These are phyloP conservation scores for Cephalopachus bancanus DNA, from an alignment of 2,797 vertebrate species.

Conservation along the genomic window DNA sequence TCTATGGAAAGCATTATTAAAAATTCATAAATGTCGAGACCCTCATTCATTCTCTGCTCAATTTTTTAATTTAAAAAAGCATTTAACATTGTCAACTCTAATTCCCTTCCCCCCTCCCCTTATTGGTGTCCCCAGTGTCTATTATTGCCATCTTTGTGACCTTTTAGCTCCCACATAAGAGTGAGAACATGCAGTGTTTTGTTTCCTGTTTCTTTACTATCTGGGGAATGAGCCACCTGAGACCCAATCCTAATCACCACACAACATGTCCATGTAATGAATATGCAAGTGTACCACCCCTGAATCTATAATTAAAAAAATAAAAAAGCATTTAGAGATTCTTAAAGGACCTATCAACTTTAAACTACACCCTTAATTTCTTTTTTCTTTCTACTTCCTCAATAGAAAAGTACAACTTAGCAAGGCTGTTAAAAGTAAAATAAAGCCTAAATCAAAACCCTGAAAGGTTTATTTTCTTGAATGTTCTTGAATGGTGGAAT, in stretches of 20 bases:
- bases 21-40: constrained; percentile 11
- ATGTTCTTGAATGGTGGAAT: constrained; percentile 32
- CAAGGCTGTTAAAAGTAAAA: constrained; percentile 2
- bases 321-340: not conserved
- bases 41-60: not conserved
- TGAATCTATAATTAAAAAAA: not conserved
- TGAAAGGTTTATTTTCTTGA: not conserved
- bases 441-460: constrained; percentile 4
- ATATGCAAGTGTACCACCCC: no score
- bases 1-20: not conserved
- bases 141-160: no score
- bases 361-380: constrained; percentile 6
- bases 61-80: not conserved
- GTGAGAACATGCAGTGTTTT: no score
- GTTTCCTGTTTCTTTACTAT: no score
- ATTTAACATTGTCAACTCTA: no score
- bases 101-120: no score
- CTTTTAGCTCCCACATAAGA: no score
- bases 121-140: no score
- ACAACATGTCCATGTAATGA: no score
- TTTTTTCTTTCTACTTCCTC: not conserved
- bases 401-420: not conserved
- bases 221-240: no score
- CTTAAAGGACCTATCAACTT: not conserved
- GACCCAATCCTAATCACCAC: no score